Evolutionary conservation across 2,113 vertebrate species (phyloP), one percentile per base, ranked within the genome.

Genomic region (Cyanocitta stelleri): DNA sequence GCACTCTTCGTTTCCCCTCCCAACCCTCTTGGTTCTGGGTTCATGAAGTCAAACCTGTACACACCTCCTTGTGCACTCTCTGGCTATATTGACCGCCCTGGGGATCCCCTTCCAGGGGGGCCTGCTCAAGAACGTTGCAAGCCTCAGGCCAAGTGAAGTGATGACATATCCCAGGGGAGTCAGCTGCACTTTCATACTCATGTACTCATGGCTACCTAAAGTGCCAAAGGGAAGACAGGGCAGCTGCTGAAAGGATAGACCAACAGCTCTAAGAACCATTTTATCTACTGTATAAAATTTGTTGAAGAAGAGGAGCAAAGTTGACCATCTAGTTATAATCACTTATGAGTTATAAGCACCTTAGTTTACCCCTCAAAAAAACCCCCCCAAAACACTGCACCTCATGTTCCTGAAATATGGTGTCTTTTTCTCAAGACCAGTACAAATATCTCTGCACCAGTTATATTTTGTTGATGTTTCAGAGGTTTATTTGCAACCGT

Each of bases 351-450:
- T 89, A 49, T 16, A 71, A 71, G 51, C 64, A 71, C 14, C 26
- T 66, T 85, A 26, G 13, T 41, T 86, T 56, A 63, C 41, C 18
- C 22, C 44, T 56, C 55, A 83, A 51, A 81, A 90, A 73, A 35
- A 1, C 10, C 1, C 4, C 0, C 5, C 4, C 33, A 11, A 71
- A 14, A 1, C 20, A 41, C 2, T 3, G 33, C 22, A 68, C 10
- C 44, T 54, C 32, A 21, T 13, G 20, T 18, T 55, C 20, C 35
- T 78, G 64, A 81, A 85, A 86, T 64, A 61, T 0, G 7, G 24
- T 56, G 16, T 73, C 41, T 85, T 35, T 80, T 67, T 83, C 55
- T 94, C 39, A 66, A 52, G 29, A 55, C 17, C 20, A 35, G 21
- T 71, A 83, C 59, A 91, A 76, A 26, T 62, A 80, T 15, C 39